phyloP scores from a whole-genome alignment of 1,140 invertebrate genomes.

The Leptinotarsa undecemlineata region DNA sequence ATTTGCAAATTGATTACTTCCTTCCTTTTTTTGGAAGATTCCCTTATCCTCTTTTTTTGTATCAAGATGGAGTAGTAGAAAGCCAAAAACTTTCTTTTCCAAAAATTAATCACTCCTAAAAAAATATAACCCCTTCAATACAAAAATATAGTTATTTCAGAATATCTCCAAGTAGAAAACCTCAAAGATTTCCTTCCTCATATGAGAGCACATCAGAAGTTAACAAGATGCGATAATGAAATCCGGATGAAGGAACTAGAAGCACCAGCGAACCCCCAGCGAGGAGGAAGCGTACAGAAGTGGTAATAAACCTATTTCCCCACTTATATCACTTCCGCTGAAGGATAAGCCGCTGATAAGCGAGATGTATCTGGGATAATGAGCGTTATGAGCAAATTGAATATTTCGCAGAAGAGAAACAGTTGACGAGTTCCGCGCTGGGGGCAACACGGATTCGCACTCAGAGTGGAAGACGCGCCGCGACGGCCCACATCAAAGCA shows the following conservation, averaged over 20 bases:
- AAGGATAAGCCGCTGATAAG: constrained; percentile 32
- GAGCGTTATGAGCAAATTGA: constrained; percentile 36
- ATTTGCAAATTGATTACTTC: no score
- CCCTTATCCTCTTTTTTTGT: no score
- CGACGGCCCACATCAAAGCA: background rate
- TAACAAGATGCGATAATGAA: constrained; percentile 17
- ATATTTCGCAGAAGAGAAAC: constrained; percentile 27
- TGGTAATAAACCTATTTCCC: constrained; percentile 24
- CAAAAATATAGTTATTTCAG: no score
- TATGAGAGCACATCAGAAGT: constrained; percentile 5
- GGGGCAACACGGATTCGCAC: constrained; percentile 38
- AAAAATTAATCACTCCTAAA: no score
- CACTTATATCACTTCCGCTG: background rate
- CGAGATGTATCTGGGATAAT: constrained; percentile 36
- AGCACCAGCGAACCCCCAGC: background rate
- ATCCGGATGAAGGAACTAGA: background rate
- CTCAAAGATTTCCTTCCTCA: background rate
- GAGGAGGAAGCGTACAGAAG: constrained; percentile 7
- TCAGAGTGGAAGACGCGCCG: constrained; percentile 33
- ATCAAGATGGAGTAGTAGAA: no score
- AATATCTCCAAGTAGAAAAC: background rate
- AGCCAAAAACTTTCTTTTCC: no score
- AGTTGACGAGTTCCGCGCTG: constrained; percentile 34
- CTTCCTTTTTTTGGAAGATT: no score
- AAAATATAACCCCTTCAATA: no score